phyloP scores from a whole-genome alignment of 2,113 vertebrate species.

The Saguinus midas region DNA sequence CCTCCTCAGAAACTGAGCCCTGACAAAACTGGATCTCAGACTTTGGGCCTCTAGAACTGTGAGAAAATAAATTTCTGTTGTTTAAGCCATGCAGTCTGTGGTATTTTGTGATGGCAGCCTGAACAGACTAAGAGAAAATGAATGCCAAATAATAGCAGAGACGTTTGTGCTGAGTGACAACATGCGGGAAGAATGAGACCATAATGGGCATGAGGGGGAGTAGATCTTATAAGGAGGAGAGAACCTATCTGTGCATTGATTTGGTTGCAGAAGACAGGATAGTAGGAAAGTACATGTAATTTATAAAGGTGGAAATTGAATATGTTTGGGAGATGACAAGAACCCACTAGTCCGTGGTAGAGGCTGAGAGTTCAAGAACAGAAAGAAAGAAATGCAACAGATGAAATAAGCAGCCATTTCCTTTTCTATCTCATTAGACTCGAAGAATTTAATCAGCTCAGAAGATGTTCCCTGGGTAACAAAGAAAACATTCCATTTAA shows the following conservation, averaged over 20 bases:
- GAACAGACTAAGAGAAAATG: not conserved
- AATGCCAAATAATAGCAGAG: not conserved
- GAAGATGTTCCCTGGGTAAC: not conserved
- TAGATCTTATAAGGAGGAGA: not conserved
- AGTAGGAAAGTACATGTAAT: not conserved
- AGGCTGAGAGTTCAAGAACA: not conserved
- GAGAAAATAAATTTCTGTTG: not conserved
- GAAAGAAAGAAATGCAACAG: not conserved
- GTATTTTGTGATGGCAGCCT: not conserved
- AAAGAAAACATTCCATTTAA: not conserved
- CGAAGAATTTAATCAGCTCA: not conserved
- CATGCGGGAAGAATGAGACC: not conserved
- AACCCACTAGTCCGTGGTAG: not conserved
- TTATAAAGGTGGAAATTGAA: not conserved
- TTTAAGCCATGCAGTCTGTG: not conserved
- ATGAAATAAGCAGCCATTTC: not conserved
- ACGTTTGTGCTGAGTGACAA: not conserved
- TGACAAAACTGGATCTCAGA: not conserved
- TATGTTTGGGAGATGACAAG: not conserved
- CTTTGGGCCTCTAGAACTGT: not conserved
- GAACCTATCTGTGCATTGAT: not conserved
- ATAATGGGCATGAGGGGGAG: not conserved
- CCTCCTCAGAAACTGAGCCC: not conserved
- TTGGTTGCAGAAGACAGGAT: not conserved
- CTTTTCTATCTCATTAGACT: not conserved